Evolutionary conservation across 2,113 vertebrate species (phyloP), one percentile per base, ranked within the genome.

Genomic region (Stomatorhinus ivindoensis): DNA sequence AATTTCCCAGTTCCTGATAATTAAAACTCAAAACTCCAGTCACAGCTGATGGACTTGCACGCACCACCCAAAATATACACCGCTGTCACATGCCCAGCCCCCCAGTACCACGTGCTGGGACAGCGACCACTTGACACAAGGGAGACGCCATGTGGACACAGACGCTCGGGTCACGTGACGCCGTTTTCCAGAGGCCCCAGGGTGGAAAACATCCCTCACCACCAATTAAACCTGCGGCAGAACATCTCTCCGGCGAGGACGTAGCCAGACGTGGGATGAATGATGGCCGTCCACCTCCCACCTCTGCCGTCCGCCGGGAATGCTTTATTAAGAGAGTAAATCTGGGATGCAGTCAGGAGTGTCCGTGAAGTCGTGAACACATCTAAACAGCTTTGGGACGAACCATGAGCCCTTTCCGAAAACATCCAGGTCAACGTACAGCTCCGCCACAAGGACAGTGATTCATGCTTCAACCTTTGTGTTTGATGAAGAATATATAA

Each of bases 251-350:
- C 42, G 35, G 11, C 8, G 51, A 55, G 48, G 47, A 24, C 1
- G 47, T n/a, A 39, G 47, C 61, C 47, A 85, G 46, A 65, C 85
- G 39, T 15, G 53, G 88, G 80, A 53, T 51, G 42, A 86, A 21
- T 46, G 53, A 86, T 90, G 83, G 39, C 76, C 55, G 9, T 15
- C 61, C 61, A 13, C 61, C n/a, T 10, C 42, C 48, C 19, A 9
- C 83, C 42, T 31, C 39, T 13, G 27, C 17, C 2, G 42, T 90
- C 90, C 86, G 69, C 24, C 5, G 44, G 87, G 65, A 89, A 50
- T 55, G 48, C 53, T 51, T 35, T 89, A 90, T 89, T 87, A 89
- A 51, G 89, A 90, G 61, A 89, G 46, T 47, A 86, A 88, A 88
- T 89, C 90, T 51, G 69, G 19, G 10, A 86, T 42, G 88, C 39